These are phyloP conservation scores for Heliconius hewitsoni DNA, from an alignment of 1,140 invertebrate species.

Conservation along the genomic window DNA sequence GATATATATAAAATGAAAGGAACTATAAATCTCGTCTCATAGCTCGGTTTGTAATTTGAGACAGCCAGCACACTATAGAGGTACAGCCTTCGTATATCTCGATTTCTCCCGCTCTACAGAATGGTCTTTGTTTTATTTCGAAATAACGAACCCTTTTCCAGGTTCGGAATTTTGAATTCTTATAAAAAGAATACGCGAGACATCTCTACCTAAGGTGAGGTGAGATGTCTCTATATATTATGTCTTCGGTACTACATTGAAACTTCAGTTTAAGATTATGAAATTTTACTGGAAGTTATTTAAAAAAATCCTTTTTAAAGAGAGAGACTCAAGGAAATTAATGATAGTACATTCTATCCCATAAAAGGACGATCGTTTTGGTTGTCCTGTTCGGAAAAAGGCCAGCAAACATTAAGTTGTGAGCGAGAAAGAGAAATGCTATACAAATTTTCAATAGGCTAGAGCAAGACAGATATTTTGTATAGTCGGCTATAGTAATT, in stretches of 20 bases:
- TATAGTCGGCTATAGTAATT: conserved; percentile 52
- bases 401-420: conserved; percentile 76
- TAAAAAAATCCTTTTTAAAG: not conserved
- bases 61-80: conserved; percentile 51
- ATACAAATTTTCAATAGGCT: conserved; percentile 42
- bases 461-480: conserved; percentile 51
- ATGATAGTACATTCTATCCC: conserved; percentile 33
- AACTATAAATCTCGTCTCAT: conserved; percentile 32
- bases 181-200: not conserved
- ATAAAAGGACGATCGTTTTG: conserved; percentile 35
- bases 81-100: conserved; percentile 52
- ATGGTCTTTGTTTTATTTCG: conserved; percentile 17
- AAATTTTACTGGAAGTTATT: not conserved
- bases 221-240: not conserved
- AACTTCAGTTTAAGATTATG: not conserved
- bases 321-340: conserved; percentile 17
- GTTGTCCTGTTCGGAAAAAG: conserved; percentile 47
- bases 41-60: conserved; percentile 48
- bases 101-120: conserved; percentile 45
- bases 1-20: conserved; percentile 13
- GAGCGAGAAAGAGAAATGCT: conserved; percentile 51
- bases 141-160: conserved; percentile 22
- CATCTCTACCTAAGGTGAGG: no score
- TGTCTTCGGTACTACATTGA: not conserved
- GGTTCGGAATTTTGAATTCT: not conserved